Percentiles rank a stretch among this genome's conserved stretches.
Evolutionary conservation across 2,113 vertebrate genomes (phyloP).

Genomic region (Corynorhinus townsendii): DNA sequence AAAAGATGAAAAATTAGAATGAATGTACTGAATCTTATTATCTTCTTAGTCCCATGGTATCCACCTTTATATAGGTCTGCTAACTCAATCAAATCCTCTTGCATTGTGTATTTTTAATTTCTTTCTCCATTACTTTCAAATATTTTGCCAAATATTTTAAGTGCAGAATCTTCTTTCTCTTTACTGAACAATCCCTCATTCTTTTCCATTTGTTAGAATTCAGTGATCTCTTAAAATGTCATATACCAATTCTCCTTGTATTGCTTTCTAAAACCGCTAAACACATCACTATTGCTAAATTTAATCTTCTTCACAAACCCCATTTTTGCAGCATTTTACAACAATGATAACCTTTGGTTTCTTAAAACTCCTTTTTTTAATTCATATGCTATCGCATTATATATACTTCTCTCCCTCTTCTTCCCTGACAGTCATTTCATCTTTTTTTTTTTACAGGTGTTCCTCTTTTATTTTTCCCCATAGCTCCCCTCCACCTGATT

Average conservation of each 20-base stretch:
- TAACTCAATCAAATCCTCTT: background rate
- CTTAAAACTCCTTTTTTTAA: background rate
- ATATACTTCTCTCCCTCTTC: background rate
- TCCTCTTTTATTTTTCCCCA: too few relatives aligned
- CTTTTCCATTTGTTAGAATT: background rate
- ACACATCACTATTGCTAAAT: background rate
- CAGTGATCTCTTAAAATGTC: background rate
- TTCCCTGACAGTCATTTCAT: background rate
- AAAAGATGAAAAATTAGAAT: background rate
- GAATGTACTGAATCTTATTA: background rate
- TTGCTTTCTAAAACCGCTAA: background rate
- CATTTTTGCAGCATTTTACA: background rate
- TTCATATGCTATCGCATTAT: background rate
- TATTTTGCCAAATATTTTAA: background rate
- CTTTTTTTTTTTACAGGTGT: too few relatives aligned
- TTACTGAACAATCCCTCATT: background rate
- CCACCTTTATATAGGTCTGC: background rate
- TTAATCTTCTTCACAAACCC: background rate
- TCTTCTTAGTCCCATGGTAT: background rate
- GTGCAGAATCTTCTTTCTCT: background rate
- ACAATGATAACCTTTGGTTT: background rate
- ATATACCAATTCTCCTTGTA: background rate
- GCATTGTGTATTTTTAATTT: background rate
- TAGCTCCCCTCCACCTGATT: too few relatives aligned
- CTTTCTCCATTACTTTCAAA: background rate